Evolutionary conservation across 2,888 invertebrate genomes (phyloP), one percentile per base, ranked within the genome.

Genomic region (Tanypteryx hageni): DNA sequence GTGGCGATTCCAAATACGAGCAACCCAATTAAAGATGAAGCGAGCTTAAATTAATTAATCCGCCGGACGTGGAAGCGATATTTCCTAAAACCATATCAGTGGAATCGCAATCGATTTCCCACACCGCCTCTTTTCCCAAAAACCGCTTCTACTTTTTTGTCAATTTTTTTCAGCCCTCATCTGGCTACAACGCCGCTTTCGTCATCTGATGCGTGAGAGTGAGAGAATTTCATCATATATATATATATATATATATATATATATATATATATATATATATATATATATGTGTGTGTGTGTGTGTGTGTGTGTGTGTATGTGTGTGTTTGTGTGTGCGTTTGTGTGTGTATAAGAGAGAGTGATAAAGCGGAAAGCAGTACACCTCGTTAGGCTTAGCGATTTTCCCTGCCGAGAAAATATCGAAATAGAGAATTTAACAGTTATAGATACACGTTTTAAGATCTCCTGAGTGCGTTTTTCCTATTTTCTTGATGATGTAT

Each of bases 11-110:
- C 68, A n/a, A 68, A 68, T 68, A 68, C 68, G 68, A 18, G 11
- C 13, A 76, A 76, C 76, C 76, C 76, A 76, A 76, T 76, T 76
- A 76, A 76, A 76, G 76, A 76, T 76, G 76, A 27, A 76, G 76
- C 27, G 11, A 27, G 76, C 27, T 76, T 22, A 22, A 76, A 76
- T 76, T 76, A 76, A 76, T 68, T 68, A n/a, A 68, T 68, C 68
- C 68, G 13, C 13, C 68, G n/a, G 68, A 68, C 68, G n/a, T 14
- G 7, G n/a, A 14, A 64, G n/a, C 68, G 68, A 76, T 27, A 76
- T 76, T 76, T 76, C 14, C 76, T 27, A 22, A 22, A 27, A 76
- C 76, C 76, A 14, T 22, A 76, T 13, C 27, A 27, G 18, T 18
- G 68, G 22, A 68, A 68, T 11, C 68, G 68, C 27, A 3, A 27